Conservation (phyloP, 2,888 invertebrate genomes). For the Tetropium fuscum region DNA sequence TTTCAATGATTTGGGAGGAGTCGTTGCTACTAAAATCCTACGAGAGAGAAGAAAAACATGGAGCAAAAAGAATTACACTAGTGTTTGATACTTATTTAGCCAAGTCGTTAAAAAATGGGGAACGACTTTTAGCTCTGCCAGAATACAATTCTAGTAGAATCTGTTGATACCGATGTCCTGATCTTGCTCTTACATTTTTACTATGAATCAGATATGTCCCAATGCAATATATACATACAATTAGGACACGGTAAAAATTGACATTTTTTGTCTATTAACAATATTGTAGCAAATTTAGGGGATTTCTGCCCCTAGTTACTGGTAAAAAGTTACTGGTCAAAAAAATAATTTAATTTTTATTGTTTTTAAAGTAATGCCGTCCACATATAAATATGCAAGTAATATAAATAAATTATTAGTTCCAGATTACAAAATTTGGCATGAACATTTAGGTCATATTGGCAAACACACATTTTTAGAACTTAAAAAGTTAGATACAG, state of each 20-base stretch:
- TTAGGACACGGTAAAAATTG: neutral
- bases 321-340: neutral
- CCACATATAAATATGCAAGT: no score
- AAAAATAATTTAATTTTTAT: no score
- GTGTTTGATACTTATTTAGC: conserved; percentile 19
- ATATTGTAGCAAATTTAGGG: neutral
- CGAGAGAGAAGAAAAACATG: conserved; percentile 12
- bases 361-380: no score
- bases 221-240: neutral
- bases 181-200: neutral
- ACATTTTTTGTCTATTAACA: neutral
- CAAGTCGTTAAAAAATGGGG: conserved; percentile 19
- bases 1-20: conserved; percentile 9
- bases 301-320: neutral
- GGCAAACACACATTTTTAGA: no score
- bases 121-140: conserved; percentile 9
- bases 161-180: neutral
- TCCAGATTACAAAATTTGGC: no score
- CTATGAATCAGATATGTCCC: neutral
- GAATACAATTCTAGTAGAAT: neutral
- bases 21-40: conserved; percentile 19
- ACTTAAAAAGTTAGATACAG: no score
- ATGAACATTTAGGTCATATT: no score
- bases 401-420: no score
- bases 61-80: conserved; percentile 13